Evolutionary conservation across 2,888 invertebrate genomes (phyloP).

Genomic region (Lithophane socia): DNA sequence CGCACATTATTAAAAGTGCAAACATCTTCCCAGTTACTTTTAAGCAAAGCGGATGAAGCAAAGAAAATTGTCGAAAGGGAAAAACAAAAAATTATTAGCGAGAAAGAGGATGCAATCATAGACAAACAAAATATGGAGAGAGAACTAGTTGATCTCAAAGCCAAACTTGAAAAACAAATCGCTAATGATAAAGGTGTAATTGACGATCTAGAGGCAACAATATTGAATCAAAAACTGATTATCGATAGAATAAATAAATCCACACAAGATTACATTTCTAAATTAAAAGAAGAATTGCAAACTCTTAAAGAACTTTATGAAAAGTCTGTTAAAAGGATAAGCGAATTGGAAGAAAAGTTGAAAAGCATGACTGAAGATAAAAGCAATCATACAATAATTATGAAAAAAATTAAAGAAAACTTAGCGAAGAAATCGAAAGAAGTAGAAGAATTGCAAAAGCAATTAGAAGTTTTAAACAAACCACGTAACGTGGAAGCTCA

Average conservation of each 20-base stretch:
- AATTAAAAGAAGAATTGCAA: slow-evolving; percentile 79
- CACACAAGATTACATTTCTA: slow-evolving; percentile 75
- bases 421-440: slow-evolving; percentile 76
- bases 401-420: slow-evolving; percentile 69
- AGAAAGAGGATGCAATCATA: slow-evolving; percentile 83
- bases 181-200: slow-evolving; percentile 75
- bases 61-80: slow-evolving; percentile 84
- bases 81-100: slow-evolving; percentile 82
- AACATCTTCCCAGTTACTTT: slow-evolving; percentile 82
- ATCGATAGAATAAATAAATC: slow-evolving; percentile 79
- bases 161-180: slow-evolving; percentile 77
- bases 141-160: slow-evolving; percentile 75
- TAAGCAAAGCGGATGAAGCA: slow-evolving; percentile 85
- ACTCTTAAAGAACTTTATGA: slow-evolving; percentile 76
- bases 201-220: slow-evolving; percentile 80
- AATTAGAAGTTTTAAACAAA: slow-evolving; percentile 72
- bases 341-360: slow-evolving; percentile 73
- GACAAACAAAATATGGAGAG: slow-evolving; percentile 78
- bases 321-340: slow-evolving; percentile 72
- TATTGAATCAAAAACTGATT: slow-evolving; percentile 82
- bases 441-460: slow-evolving; percentile 70
- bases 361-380: slow-evolving; percentile 68
- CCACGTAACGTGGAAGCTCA: slow-evolving; percentile 66
- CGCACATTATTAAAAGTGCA: slow-evolving; percentile 80
- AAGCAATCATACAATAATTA: slow-evolving; percentile 60